Percentiles rank a stretch among this genome's conserved stretches.
These are phyloP conservation scores for Papilio dardanus DNA, from an alignment of 1,140 invertebrate species.

Conservation along the genomic window DNA sequence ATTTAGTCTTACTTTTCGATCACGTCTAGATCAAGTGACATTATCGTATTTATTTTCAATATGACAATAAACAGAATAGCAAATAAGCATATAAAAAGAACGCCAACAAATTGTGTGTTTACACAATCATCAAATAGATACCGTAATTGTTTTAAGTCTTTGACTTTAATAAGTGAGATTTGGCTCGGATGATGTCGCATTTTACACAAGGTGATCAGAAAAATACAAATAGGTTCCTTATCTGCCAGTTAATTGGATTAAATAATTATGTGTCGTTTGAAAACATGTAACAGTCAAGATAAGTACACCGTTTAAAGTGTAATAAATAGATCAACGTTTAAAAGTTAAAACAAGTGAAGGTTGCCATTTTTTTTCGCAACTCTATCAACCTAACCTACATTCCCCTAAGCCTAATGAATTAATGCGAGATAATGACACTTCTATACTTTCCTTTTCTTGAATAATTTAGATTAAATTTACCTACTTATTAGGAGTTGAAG, in stretches of 20 bases:
- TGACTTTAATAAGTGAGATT: not conserved
- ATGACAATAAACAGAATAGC: not conserved
- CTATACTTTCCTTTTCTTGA: not conserved
- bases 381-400: not conserved
- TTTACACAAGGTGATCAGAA: not conserved
- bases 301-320: too few relatives aligned
- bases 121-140: not conserved
- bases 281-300: not conserved
- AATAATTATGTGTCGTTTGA: not conserved
- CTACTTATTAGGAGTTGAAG: too few relatives aligned
- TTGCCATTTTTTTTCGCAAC: not conserved
- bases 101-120: not conserved
- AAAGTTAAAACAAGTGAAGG: not conserved
- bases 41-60: not conserved
- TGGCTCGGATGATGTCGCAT: not conserved
- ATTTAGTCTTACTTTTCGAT: not conserved
- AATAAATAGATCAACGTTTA: too few relatives aligned
- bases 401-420: not conserved
- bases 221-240: not conserved
- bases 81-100: not conserved
- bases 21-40: not conserved
- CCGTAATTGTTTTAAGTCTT: not conserved
- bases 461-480: conserved; percentile 20
- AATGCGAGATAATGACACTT: not conserved
- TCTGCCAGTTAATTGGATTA: not conserved